Percentiles rank a stretch among this genome's conserved stretches.
Conservation (phyloP, 2,797 vertebrate genomes). For the Tolypeutes matacus region DNA sequence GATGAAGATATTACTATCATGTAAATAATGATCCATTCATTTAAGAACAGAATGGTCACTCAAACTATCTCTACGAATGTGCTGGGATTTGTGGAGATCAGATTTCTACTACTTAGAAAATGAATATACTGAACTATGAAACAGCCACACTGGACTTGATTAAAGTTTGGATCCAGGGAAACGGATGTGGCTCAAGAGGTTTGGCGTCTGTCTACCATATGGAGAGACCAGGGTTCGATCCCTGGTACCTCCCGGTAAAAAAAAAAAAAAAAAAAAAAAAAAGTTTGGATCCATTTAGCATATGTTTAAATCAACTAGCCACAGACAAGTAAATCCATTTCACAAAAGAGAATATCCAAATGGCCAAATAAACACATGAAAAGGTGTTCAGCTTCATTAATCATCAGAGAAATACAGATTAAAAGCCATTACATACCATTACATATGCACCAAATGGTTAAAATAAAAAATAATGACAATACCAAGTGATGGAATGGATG, state of each 20-base stretch:
- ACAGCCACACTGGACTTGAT: not conserved
- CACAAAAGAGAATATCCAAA: not conserved
- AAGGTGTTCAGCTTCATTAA: not conserved
- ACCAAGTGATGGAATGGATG: not conserved
- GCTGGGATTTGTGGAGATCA: not conserved
- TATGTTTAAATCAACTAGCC: not conserved
- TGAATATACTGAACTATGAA: not conserved
- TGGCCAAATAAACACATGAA: not conserved
- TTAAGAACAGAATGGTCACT: not conserved
- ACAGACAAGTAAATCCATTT: not conserved
- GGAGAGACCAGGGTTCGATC: no score
- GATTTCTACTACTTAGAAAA: conserved; percentile 18
- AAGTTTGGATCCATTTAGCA: not conserved
- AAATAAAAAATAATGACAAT: not conserved
- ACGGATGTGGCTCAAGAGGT: no score
- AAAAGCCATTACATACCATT: not conserved
- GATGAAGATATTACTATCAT: not conserved
- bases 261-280: no score
- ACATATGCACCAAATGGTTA: not conserved
- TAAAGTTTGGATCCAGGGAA: not conserved
- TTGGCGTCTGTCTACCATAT: no score
- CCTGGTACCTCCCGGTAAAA: no score
- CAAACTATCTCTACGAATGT: not conserved
- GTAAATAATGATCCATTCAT: not conserved
- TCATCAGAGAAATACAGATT: not conserved